Conservation (phyloP, 1,140 invertebrate species). For the Drosophila parvula region DNA sequence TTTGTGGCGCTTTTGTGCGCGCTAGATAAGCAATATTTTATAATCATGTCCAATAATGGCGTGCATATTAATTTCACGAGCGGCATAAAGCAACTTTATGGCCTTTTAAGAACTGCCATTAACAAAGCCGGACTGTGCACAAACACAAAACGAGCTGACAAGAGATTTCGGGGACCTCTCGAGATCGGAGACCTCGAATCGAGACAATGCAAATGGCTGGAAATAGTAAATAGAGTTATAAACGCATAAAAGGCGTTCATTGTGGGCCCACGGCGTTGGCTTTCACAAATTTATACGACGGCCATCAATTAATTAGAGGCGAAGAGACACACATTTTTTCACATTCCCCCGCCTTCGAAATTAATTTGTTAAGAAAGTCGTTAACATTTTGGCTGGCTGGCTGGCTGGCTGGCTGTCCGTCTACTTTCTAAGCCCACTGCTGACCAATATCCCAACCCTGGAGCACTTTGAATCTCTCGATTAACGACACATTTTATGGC, state of each 20-base stretch:
- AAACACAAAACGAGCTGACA: conserved; percentile 73
- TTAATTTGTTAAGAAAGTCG: conserved; percentile 76
- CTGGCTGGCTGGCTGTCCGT: conserved; percentile 31
- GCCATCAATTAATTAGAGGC: conserved; percentile 76
- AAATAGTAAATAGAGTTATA: conserved; percentile 80
- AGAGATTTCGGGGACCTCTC: conserved; percentile 37
- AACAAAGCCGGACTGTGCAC: conserved; percentile 71
- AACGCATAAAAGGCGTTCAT: conserved; percentile 73
- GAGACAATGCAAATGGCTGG: conserved; percentile 49
- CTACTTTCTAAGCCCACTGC: conserved; percentile 61
- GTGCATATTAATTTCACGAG: conserved; percentile 78
- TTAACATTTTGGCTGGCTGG: conserved; percentile 54
- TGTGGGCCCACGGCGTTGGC: conserved; percentile 69
- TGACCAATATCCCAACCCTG: conserved; percentile 16
- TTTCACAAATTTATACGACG: conserved; percentile 77
- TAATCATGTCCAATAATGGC: conserved; percentile 81
- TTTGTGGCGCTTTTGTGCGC: conserved; percentile 71
- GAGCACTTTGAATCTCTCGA: conserved; percentile 33
- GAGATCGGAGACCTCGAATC: conserved; percentile 26
- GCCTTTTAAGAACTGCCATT: conserved; percentile 80
- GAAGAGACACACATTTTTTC: conserved; percentile 59
- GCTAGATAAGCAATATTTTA: conserved; percentile 79
- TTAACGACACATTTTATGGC: conserved; percentile 65
- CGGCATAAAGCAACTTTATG: conserved; percentile 80
- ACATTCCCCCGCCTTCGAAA: conserved; percentile 56